Evolutionary conservation across 2,113 vertebrate genomes (phyloP), one percentile per base, ranked within the genome.

Genomic region (Xyliphius kryptos): DNA sequence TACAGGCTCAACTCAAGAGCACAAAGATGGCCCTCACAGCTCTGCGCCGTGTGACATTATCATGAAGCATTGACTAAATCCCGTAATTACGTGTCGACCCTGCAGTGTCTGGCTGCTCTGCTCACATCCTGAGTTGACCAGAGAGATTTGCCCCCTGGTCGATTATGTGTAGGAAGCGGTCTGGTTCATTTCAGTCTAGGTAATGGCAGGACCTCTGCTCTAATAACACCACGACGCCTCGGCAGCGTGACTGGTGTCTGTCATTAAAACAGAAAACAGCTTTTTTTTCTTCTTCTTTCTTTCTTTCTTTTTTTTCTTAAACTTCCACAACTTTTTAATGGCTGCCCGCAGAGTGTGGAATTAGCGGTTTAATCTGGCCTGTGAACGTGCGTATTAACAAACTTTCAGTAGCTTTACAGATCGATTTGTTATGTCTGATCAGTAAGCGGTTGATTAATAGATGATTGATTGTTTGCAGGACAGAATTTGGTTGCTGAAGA

Each of bases 171-270:
- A 67, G 65, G 69, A 74, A 63, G 66, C 65, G 63, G 69, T 75
- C 80, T 83, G 79, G 73, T 53, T 44, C 72, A 36, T 79, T 68
- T 85, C 79, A 81, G 66, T 65, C 58, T 71, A 54, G 66, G 71
- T 41, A 68, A 61, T 72, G 69, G 71, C 22, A 78, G 72, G 74
- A 74, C 72, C 40, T 71, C 47, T 65, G 69, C 63, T 56, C 47
- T 76, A 71, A 74, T 69, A 63, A 64, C 61, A 59, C 44, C 20
- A 44, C 52, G 44, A 64, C 65, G 59, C 71, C 52, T 57, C 67
- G 66, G 69, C 56, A 36, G 51, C 17, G 22, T 65, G 69, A 74
- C 57, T 70, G 68, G 57, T 68, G 51, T 72, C 67, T 69, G 68
- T 69, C 59, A 67, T 58, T 48, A 56, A 48, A 67, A 67, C 65